A percentile compares a stretch with the other conserved stretches of the same genome.
Conservation (phyloP, 2,888 invertebrate genomes). For the Euplagia quadripunctaria region DNA sequence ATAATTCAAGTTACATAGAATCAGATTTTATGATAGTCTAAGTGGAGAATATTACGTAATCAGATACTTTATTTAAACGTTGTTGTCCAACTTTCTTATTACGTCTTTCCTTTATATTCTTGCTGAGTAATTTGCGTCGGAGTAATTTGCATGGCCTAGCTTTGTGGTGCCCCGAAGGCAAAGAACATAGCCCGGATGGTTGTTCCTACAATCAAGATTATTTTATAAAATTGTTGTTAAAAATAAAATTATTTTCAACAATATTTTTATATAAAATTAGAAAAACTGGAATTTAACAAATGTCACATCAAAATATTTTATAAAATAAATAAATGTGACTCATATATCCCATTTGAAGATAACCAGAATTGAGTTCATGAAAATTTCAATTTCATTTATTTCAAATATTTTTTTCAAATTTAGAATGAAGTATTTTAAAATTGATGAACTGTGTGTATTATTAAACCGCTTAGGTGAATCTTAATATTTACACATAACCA, state of each 20-base stretch:
- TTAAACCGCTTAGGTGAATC: not conserved
- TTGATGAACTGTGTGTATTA: not conserved
- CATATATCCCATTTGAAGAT: not conserved
- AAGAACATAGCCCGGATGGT: not conserved
- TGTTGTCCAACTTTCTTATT: not conserved
- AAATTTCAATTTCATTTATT: not conserved
- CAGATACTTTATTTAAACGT: too few relatives aligned
- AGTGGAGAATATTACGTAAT: too few relatives aligned
- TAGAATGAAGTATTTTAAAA: too few relatives aligned
- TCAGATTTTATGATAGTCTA: too few relatives aligned
- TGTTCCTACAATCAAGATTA: not conserved
- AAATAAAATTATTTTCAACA: not conserved
- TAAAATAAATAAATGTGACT: not conserved
- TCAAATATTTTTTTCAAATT: too few relatives aligned
- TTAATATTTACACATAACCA: too few relatives aligned
- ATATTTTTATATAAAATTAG: too few relatives aligned
- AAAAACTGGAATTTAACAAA: too few relatives aligned
- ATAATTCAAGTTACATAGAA: too few relatives aligned
- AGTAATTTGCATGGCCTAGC: constrained; percentile 11
- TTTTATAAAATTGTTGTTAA: not conserved
- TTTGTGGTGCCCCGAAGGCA: not conserved
- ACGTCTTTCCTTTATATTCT: not conserved
- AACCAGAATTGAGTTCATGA: not conserved
- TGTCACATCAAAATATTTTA: not conserved
- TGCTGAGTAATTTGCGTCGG: not conserved